A percentile compares a stretch with the other conserved stretches of the same genome.
These are phyloP conservation scores for Artemia franciscana DNA, from an alignment of 1,140 invertebrate genomes.

Conservation along the genomic window DNA sequence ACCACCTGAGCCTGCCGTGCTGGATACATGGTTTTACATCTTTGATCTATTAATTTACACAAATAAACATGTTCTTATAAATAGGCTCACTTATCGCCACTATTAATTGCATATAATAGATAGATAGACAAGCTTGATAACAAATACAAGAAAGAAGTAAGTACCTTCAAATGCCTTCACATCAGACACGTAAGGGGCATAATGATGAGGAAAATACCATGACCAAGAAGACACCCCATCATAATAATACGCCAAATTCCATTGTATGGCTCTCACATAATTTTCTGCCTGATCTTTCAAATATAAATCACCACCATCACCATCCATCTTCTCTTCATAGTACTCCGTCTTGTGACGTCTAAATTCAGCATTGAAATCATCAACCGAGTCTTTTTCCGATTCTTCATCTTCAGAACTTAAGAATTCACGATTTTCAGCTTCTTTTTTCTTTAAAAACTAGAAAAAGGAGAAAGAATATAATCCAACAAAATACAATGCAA, in stretches of 20 bases:
- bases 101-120: no score
- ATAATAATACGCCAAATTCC: conserved; percentile 92
- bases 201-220: conserved; percentile 92
- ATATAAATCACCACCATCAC: conserved; percentile 32
- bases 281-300: conserved; percentile 53
- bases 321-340: conserved; percentile 71
- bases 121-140: conserved; percentile 26
- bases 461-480: no score
- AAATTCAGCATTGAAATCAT: conserved; percentile 39
- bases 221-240: conserved; percentile 88
- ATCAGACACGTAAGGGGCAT: conserved; percentile 86
- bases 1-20: no score
- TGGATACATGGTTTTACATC: no score
- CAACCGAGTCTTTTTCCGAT: conserved; percentile 21
- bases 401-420: conserved; percentile 27
- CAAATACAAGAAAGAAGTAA: conserved; percentile 1
- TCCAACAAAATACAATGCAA: no score
- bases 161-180: conserved; percentile 42
- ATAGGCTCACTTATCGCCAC: no score
- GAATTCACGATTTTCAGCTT: no score
- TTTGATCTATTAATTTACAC: no score
- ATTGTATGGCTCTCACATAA: conserved; percentile 81
- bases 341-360: conserved; percentile 65
- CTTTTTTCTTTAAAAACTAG: no score
- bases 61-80: no score